Conservation (phyloP, 2,888 invertebrate genomes). For the Cyrtodaria siliqua region DNA sequence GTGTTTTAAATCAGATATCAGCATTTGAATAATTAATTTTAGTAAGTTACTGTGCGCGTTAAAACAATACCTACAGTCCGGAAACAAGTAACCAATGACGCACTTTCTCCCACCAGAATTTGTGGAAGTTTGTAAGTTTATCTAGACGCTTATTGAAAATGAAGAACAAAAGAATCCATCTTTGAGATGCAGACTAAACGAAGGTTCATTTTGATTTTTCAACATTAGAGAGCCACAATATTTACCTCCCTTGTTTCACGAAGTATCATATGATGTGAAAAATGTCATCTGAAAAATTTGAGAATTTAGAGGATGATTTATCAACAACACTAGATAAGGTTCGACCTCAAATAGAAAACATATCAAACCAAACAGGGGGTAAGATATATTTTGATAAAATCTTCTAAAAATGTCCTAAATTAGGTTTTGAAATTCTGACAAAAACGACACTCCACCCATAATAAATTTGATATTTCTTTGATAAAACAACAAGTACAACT, state of each 20-base stretch:
- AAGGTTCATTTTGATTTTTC: background rate
- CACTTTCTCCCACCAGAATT: background rate
- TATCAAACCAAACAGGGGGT: constrained; percentile 77
- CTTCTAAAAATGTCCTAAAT: no score
- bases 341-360: constrained; percentile 61
- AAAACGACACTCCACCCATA: no score
- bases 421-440: no score
- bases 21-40: no score
- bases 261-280: constrained; percentile 35
- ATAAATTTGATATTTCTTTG: no score
- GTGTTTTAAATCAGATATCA: no score
- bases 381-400: background rate
- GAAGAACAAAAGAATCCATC: no score
- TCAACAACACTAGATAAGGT: constrained; percentile 75
- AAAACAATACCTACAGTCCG: no score
- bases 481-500: no score
- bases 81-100: constrained; percentile 41
- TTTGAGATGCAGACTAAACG: no score
- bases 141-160: no score
- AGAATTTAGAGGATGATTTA: constrained; percentile 85
- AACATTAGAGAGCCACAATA: background rate
- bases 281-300: constrained; percentile 85
- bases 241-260: constrained; percentile 5
- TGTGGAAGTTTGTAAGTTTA: background rate
- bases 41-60: no score